phyloP scores from a whole-genome alignment of 2,888 invertebrate species.

The Lycocerus yunnanus region DNA sequence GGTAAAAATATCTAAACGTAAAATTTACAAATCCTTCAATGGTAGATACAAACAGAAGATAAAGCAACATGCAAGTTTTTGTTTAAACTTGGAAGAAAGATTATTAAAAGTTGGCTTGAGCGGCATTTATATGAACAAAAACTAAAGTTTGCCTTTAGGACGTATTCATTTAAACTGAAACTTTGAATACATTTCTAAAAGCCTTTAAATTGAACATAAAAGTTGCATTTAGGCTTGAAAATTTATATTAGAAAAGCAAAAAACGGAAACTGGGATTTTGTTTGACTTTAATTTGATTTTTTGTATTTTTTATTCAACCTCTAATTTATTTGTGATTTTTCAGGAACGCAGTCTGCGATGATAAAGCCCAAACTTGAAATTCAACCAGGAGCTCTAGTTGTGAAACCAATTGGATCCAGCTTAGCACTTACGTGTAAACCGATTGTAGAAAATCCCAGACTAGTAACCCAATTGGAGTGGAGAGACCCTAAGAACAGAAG shows the following conservation, averaged over 20 bases:
- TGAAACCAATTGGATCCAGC: constrained; percentile 75
- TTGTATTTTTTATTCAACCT: background rate
- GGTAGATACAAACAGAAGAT: background rate
- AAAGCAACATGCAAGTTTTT: background rate
- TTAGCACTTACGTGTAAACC: constrained; percentile 80
- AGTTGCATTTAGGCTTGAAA: background rate
- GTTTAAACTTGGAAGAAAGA: background rate
- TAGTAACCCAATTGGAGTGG: constrained; percentile 80
- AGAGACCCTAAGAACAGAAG: constrained; percentile 71
- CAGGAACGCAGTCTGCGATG: constrained; percentile 43
- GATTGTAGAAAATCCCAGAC: constrained; percentile 66
- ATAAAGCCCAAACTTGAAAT: constrained; percentile 65
- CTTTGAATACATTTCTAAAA: background rate
- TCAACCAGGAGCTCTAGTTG: constrained; percentile 71
- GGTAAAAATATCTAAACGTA: background rate
- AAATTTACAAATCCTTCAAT: background rate
- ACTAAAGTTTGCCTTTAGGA: background rate
- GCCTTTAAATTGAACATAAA: constrained; percentile 1
- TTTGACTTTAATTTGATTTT: background rate
- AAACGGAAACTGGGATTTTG: background rate
- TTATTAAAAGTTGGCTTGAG: background rate
- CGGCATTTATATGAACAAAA: background rate
- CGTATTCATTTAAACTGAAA: background rate
- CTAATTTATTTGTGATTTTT: background rate
- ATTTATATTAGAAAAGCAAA: background rate